A percentile compares a stretch with the other conserved stretches of the same genome.
Conservation (phyloP, 2,888 invertebrate species). For the Pharmacophagus antenor region DNA sequence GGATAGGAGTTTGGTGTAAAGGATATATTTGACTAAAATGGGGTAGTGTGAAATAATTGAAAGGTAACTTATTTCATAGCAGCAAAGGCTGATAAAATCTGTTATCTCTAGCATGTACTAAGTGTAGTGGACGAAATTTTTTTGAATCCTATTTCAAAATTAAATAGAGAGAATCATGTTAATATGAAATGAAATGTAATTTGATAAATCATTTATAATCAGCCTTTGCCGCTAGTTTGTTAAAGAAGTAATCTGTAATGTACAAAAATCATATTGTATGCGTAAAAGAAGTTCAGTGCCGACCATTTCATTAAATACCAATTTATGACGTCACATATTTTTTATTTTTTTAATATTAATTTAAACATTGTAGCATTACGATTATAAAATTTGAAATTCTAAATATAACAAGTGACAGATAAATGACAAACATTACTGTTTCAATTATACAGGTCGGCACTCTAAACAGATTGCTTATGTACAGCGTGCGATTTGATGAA, state of each 20-base stretch:
- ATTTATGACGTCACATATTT: too few relatives aligned
- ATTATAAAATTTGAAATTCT: not conserved
- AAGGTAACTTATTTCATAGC: slow-evolving; percentile 1
- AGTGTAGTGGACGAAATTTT: slow-evolving; percentile 26
- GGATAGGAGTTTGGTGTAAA: not conserved
- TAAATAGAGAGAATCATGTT: slow-evolving; percentile 9
- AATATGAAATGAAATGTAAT: slow-evolving; percentile 6
- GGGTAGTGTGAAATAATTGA: not conserved
- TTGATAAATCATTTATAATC: not conserved
- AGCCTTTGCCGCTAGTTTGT: slow-evolving; percentile 13
- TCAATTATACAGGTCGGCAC: not conserved
- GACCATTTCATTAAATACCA: too few relatives aligned
- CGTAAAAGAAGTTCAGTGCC: too few relatives aligned
- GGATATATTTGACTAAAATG: not conserved
- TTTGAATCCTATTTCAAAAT: slow-evolving; percentile 1
- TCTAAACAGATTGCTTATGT: not conserved
- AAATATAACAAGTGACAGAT: not conserved
- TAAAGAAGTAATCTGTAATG: not conserved
- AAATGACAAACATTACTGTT: not conserved
- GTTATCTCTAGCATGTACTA: slow-evolving; percentile 10
- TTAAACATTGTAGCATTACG: too few relatives aligned
- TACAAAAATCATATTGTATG: too few relatives aligned
- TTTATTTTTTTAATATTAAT: too few relatives aligned
- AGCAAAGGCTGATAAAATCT: slow-evolving; percentile 18
- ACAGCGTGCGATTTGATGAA: not conserved